phyloP scores from a whole-genome alignment of 2,797 vertebrate species.

The Tauraco hartlaubi region DNA sequence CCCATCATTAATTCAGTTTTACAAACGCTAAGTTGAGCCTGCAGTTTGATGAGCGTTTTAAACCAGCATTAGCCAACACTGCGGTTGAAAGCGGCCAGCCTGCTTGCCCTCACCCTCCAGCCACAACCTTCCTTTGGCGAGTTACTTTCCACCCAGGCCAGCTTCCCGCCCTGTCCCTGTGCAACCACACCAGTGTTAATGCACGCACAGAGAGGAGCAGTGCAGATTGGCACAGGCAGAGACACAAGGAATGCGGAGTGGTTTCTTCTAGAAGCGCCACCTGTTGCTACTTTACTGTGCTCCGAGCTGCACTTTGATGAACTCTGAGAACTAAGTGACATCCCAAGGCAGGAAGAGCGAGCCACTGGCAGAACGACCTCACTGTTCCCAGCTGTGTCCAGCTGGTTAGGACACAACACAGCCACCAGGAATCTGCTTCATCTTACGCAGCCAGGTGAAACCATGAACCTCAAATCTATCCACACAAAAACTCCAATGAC shows the following conservation, averaged over 20 bases:
- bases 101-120: neutral
- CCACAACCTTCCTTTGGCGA: rapidly evolving
- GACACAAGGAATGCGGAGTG: neutral
- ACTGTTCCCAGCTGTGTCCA: neutral
- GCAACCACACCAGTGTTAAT: neutral
- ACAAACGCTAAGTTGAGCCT: neutral
- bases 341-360: neutral
- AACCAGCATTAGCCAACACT: neutral
- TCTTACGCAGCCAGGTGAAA: neutral
- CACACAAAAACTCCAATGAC: neutral
- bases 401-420: neutral
- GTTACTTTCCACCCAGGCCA: neutral
- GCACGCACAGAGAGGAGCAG: neutral
- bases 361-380: neutral
- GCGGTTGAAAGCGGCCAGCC: neutral
- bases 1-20: neutral
- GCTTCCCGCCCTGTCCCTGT: neutral
- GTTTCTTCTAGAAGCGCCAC: neutral
- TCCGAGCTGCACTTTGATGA: neutral
- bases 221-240: neutral
- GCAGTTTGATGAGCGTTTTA: neutral
- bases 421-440: neutral
- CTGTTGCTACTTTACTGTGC: neutral
- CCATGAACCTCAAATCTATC: neutral
- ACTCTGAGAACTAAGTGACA: neutral